These are phyloP conservation scores for Solea senegalensis DNA, from an alignment of 2,113 vertebrate genomes.

Conservation along the genomic window DNA sequence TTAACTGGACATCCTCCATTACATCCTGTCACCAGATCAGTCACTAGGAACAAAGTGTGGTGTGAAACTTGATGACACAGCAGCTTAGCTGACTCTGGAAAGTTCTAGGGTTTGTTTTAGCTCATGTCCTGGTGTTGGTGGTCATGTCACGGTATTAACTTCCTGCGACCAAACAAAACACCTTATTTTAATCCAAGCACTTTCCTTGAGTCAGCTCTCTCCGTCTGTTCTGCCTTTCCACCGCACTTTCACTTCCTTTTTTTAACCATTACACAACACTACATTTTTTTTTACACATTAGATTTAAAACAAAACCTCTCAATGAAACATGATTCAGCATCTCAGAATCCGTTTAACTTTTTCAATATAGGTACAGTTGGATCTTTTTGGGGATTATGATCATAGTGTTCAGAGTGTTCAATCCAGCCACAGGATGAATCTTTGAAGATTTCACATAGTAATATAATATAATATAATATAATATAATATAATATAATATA, in stretches of 20 bases:
- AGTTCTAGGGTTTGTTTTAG: neutral
- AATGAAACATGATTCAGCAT: neutral
- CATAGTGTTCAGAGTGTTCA: too few species aligned
- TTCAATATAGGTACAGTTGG: too few species aligned
- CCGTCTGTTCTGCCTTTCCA: neutral
- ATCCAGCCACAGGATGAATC: too few species aligned
- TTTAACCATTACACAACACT: neutral
- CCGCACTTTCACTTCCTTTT: neutral
- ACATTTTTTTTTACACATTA: neutral
- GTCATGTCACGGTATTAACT: neutral
- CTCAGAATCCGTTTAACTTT: too few species aligned
- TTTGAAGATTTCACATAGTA: too few species aligned
- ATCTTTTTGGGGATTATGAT: too few species aligned
- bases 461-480: too few species aligned
- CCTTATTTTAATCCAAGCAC: neutral
- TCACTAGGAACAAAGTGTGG: neutral
- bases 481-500: too few species aligned
- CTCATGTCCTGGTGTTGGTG: neutral
- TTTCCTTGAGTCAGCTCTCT: neutral
- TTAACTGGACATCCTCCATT: neutral
- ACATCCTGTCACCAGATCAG: neutral
- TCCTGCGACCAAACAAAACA: neutral
- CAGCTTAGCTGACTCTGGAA: neutral
- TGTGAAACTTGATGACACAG: neutral
- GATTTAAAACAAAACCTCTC: neutral